phyloP scores from a whole-genome alignment of 2,888 invertebrate genomes.

The Peribatodes rhomboidaria region DNA sequence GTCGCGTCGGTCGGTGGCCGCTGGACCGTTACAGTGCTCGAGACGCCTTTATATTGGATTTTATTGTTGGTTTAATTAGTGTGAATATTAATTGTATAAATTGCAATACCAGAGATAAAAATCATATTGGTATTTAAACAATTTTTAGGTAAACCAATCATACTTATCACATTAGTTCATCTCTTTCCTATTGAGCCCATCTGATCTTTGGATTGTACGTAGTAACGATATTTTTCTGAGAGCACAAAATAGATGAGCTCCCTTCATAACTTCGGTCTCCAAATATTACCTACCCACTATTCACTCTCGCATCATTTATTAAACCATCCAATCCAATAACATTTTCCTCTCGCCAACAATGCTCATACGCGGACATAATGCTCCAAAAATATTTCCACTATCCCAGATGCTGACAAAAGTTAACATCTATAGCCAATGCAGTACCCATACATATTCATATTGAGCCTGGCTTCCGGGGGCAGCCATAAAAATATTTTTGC shows the following conservation, averaged over 20 bases:
- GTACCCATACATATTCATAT: slow-evolving; percentile 35
- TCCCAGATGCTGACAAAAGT: slow-evolving; percentile 32
- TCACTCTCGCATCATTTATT: slow-evolving; percentile 2
- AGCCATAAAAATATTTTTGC: slow-evolving; percentile 60
- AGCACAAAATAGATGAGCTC: background rate
- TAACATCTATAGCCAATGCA: slow-evolving; percentile 29
- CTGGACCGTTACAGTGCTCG: slow-evolving; percentile 71
- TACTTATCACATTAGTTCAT: no score
- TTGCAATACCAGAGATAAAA: slow-evolving; percentile 8
- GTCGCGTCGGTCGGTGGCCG: slow-evolving; percentile 53
- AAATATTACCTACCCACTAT: background rate
- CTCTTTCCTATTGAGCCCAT: background rate
- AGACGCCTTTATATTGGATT: slow-evolving; percentile 56
- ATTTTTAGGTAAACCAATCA: no score
- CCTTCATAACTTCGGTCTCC: background rate
- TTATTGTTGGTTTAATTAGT: slow-evolving; percentile 53
- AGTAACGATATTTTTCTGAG: background rate
- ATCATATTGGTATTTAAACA: no score
- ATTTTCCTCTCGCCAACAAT: slow-evolving; percentile 20
- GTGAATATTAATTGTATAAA: slow-evolving; percentile 29
- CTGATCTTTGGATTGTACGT: background rate
- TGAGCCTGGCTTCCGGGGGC: slow-evolving; percentile 34
- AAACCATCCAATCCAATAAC: slow-evolving; percentile 23
- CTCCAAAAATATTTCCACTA: slow-evolving; percentile 26
- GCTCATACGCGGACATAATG: slow-evolving; percentile 20